Percentiles rank a stretch among this genome's conserved stretches.
phyloP scores from a whole-genome alignment of 2,888 invertebrate genomes.

The Tipula vernalis region DNA sequence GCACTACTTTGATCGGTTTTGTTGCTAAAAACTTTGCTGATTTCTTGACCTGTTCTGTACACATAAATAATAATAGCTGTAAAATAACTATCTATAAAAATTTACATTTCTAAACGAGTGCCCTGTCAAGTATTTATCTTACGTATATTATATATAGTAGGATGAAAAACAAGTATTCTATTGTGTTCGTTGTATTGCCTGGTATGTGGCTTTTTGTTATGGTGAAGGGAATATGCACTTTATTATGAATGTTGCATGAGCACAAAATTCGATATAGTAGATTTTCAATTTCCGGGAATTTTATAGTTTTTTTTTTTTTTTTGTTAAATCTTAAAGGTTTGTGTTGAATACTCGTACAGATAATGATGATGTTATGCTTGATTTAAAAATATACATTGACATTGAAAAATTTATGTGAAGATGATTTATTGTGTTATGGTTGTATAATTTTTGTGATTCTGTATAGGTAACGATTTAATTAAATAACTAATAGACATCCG shows the following conservation, averaged over 20 bases:
- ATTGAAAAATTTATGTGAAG: background rate
- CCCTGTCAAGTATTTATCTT: background rate
- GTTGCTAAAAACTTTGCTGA: background rate
- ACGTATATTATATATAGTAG: background rate
- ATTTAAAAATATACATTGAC: background rate
- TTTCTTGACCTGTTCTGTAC: background rate
- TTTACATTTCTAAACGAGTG: background rate
- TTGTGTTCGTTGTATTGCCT: background rate
- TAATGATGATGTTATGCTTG: background rate
- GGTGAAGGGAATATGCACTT: background rate
- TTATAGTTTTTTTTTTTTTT: too few species aligned
- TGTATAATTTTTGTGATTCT: background rate
- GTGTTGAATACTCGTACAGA: background rate
- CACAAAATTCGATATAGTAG: background rate
- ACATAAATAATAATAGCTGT: background rate
- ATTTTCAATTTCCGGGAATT: background rate
- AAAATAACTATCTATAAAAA: background rate
- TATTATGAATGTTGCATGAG: background rate
- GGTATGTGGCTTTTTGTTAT: background rate
- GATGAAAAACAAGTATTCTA: background rate
- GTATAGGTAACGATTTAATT: background rate
- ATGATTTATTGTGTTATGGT: background rate
- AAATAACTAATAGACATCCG: background rate
- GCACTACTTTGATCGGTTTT: background rate
- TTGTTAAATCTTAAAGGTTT: background rate